Conservation (phyloP, 2,113 vertebrate genomes). For the Carassius carassius region DNA sequence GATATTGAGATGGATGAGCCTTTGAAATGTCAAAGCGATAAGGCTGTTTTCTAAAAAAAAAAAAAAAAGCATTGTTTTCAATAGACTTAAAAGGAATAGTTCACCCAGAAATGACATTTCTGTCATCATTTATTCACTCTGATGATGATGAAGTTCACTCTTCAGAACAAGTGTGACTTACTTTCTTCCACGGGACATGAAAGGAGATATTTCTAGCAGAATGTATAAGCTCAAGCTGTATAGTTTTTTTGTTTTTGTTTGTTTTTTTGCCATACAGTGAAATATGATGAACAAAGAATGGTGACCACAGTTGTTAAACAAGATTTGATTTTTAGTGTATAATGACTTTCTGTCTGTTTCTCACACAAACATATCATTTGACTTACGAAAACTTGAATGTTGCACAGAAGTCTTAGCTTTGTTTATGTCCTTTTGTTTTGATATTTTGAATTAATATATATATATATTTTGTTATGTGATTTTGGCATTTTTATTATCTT, state of each 20-base stretch:
- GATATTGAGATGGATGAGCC: slow-evolving; percentile 13
- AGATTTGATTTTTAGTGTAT: background rate
- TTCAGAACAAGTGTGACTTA: background rate
- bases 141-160: background rate
- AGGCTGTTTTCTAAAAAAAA: background rate
- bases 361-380: background rate
- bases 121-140: background rate
- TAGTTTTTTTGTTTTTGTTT: fast-evolving
- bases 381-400: background rate
- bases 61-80: background rate
- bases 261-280: background rate
- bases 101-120: background rate
- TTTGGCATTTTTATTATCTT: too few species aligned
- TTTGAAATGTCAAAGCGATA: background rate
- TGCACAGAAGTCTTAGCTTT: background rate
- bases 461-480: too few species aligned
- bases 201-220: background rate
- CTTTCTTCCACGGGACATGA: background rate
- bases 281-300: background rate
- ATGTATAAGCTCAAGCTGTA: background rate
- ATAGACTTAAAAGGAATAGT: slow-evolving; percentile 2
- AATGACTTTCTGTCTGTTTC: background rate
- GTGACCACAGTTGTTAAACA: background rate
- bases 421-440: too few species aligned
- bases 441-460: too few species aligned